These are phyloP conservation scores for Zoanthus sociatus DNA, from an alignment of 92 coral and sea anemone species.

Conservation along the genomic window DNA sequence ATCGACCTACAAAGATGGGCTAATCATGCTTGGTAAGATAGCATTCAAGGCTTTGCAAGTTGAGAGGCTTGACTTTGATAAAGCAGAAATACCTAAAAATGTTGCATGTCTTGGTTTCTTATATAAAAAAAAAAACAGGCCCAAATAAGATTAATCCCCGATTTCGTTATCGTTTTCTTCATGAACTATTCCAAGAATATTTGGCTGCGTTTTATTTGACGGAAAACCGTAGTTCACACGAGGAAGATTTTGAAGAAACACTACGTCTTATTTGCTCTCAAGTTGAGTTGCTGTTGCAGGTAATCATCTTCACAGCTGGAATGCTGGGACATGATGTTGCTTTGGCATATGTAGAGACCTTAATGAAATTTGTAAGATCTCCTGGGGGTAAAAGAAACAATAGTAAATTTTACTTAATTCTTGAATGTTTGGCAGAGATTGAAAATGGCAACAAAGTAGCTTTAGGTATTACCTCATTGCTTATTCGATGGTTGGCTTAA, in stretches of 20 bases:
- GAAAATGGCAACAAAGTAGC: constrained; percentile 1
- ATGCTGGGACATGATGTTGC: constrained; percentile 16
- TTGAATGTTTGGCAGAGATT: constrained; percentile 26
- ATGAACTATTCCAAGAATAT: no score
- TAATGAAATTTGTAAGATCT: background rate
- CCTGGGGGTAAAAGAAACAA: background rate
- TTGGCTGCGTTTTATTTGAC: no score
- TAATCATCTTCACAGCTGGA: constrained; percentile 26
- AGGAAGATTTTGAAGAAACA: no score
- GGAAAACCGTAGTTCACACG: no score
- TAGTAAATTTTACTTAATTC: background rate
- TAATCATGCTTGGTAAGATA: constrained; percentile 8
- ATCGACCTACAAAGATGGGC: background rate
- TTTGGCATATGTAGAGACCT: background rate
- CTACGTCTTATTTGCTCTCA: background rate
- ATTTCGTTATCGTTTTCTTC: no score
- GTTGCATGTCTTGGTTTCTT: constrained; percentile 42
- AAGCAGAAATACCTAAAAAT: constrained; percentile 14
- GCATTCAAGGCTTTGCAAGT: constrained; percentile 38
- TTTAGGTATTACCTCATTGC: background rate
- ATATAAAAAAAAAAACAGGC: constrained; percentile 6
- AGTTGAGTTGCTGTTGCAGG: background rate
- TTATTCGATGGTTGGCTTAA: background rate
- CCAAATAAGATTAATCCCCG: background rate
- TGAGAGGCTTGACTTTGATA: constrained; percentile 12